These are phyloP conservation scores for Xiphophorus birchmanni DNA, from an alignment of 2,797 vertebrate species.

Conservation along the genomic window DNA sequence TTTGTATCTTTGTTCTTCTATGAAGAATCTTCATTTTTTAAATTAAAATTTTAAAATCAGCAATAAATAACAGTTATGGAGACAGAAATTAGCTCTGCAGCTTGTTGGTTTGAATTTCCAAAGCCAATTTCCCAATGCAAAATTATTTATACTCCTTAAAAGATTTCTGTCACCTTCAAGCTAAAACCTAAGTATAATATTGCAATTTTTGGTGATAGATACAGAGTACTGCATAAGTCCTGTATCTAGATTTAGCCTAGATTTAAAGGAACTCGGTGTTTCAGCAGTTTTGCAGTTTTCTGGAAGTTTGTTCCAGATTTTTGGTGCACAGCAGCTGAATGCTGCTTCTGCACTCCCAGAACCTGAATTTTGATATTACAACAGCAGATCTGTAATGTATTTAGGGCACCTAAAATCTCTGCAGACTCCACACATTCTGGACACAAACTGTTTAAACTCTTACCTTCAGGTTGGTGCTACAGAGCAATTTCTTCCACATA, in stretches of 20 bases:
- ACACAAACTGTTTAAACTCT: background rate
- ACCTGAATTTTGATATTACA: too few relatives aligned
- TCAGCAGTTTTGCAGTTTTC: too few relatives aligned
- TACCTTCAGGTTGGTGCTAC: too few relatives aligned
- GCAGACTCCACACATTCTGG: background rate
- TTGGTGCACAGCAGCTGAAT: too few relatives aligned
- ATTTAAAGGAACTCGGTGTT: too few relatives aligned
- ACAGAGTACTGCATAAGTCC: background rate
- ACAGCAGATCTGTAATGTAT: too few relatives aligned
- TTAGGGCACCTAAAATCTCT: background rate
- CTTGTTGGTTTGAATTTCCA: background rate
- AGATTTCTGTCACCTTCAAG: background rate
- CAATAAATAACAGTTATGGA: background rate
- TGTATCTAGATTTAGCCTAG: too few relatives aligned
- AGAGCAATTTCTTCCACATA: background rate
- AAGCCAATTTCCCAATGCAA: background rate
- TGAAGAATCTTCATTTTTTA: background rate
- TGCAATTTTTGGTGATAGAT: background rate
- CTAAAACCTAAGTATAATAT: background rate
- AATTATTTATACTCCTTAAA: background rate
- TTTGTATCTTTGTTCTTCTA: background rate
- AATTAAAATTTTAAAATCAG: background rate
- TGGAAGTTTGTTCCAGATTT: too few relatives aligned
- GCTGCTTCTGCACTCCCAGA: too few relatives aligned
- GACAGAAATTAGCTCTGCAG: background rate